Evolutionary conservation across 1,140 invertebrate genomes (phyloP).

Genomic region (Holotrichia oblita): DNA sequence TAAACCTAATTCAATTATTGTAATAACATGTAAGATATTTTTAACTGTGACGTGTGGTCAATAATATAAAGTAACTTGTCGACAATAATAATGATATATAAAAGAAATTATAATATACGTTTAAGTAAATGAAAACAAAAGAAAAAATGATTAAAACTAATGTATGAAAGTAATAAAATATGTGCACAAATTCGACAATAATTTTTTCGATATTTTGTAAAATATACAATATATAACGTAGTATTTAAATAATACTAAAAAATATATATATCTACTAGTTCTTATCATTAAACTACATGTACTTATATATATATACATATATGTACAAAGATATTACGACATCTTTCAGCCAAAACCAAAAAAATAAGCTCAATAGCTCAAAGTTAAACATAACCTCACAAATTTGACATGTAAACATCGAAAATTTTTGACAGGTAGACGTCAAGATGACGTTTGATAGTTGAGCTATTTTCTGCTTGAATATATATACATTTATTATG

Average conservation of each 20-base stretch:
- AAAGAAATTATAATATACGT: background rate
- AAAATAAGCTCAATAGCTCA: background rate
- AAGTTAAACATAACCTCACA: too few species aligned
- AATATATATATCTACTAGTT: background rate
- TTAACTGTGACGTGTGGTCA: conserved; percentile 21
- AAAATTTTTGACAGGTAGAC: too few species aligned
- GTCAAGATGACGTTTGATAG: too few species aligned
- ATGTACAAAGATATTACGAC: too few species aligned
- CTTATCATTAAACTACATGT: too few species aligned
- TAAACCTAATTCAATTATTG: background rate
- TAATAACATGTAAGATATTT: conserved; percentile 2
- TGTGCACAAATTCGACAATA: conserved; percentile 30
- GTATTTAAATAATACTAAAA: background rate
- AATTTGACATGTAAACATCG: too few species aligned
- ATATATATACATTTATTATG: background rate
- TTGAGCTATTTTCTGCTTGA: background rate
- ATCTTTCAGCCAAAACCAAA: background rate
- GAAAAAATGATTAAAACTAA: background rate
- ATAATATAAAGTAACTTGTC: background rate
- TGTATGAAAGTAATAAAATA: background rate
- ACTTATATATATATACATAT: too few species aligned
- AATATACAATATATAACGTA: too few species aligned
- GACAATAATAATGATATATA: too few species aligned
- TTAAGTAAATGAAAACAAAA: background rate
- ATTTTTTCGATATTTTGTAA: conserved; percentile 17